Percentiles rank a stretch among this genome's conserved stretches.
Evolutionary conservation across 2,113 vertebrate genomes (phyloP).

Genomic region (Cisticola juncidis): DNA sequence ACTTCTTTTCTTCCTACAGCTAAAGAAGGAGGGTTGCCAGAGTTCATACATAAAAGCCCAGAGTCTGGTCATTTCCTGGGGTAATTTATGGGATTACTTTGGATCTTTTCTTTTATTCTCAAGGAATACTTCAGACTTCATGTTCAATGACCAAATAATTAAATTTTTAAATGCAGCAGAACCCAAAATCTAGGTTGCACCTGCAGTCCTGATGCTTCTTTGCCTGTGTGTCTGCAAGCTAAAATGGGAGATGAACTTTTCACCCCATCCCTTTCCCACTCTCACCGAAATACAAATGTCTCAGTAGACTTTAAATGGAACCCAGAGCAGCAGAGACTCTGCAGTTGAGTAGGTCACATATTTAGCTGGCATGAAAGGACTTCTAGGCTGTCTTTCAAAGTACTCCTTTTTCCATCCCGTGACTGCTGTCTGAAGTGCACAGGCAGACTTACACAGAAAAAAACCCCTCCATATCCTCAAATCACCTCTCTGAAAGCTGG

Average conservation of each 20-base stretch:
- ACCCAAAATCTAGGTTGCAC: slow-evolving; percentile 13
- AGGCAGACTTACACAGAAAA: background rate
- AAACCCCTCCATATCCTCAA: background rate
- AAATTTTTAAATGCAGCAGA: slow-evolving; percentile 10
- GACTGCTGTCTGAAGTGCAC: background rate
- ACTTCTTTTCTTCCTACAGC: background rate
- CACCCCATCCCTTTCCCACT: background rate
- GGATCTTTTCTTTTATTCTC: background rate
- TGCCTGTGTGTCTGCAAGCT: background rate
- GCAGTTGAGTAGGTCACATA: background rate
- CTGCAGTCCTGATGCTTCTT: slow-evolving; percentile 14
- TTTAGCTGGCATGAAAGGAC: background rate
- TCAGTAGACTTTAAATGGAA: slow-evolving; percentile 52
- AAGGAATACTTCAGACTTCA: background rate
- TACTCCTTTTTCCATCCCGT: background rate
- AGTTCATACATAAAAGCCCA: background rate
- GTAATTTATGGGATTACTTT: background rate
- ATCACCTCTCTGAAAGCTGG: background rate
- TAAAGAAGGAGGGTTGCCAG: background rate
- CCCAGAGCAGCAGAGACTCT: background rate
- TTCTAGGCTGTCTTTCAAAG: background rate
- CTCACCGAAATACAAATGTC: background rate
- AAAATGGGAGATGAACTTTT: slow-evolving; percentile 31
- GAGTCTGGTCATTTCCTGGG: background rate
- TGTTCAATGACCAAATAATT: background rate